These are phyloP conservation scores for Eumaeus atala DNA, from an alignment of 1,140 invertebrate species.

Conservation along the genomic window DNA sequence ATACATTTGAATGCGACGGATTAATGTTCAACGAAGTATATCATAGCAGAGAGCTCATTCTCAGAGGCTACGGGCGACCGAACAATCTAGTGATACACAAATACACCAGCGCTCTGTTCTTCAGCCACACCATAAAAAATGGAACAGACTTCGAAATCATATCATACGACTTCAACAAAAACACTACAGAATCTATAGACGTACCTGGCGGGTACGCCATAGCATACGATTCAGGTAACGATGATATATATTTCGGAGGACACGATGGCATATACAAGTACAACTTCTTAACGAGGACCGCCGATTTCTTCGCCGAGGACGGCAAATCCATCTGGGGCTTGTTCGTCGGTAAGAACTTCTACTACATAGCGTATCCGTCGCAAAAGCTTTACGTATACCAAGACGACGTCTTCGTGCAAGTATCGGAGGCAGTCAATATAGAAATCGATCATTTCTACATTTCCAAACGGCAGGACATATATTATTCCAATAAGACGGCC, in stretches of 20 bases:
- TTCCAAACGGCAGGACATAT: conserved; percentile 42
- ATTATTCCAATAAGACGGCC: conserved; percentile 54
- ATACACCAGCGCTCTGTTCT: conserved; percentile 44
- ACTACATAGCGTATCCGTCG: conserved; percentile 56
- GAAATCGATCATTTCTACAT: conserved; percentile 54
- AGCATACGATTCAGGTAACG: conserved; percentile 48
- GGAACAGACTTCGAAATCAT: conserved; percentile 48
- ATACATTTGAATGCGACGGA: conserved; percentile 40
- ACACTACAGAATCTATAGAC: conserved; percentile 29
- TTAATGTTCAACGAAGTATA: conserved; percentile 52
- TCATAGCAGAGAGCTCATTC: conserved; percentile 38
- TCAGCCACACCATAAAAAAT: conserved; percentile 46
- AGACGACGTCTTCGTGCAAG: conserved; percentile 44
- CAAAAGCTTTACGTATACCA: conserved; percentile 51
- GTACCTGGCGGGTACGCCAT: conserved; percentile 52
- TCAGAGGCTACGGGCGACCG: conserved; percentile 36
- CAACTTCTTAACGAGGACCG: conserved; percentile 44
- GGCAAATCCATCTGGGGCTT: conserved; percentile 56
- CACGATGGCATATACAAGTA: conserved; percentile 61
- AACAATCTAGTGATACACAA: conserved; percentile 52
- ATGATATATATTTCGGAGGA: conserved; percentile 56
- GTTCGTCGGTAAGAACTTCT: conserved; percentile 50
- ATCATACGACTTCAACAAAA: conserved; percentile 36
- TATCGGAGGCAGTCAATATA: conserved; percentile 44
- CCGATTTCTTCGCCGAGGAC: conserved; percentile 51